These are phyloP conservation scores for Lamprotornis superbus DNA, from an alignment of 2,113 vertebrate species.

Conservation along the genomic window DNA sequence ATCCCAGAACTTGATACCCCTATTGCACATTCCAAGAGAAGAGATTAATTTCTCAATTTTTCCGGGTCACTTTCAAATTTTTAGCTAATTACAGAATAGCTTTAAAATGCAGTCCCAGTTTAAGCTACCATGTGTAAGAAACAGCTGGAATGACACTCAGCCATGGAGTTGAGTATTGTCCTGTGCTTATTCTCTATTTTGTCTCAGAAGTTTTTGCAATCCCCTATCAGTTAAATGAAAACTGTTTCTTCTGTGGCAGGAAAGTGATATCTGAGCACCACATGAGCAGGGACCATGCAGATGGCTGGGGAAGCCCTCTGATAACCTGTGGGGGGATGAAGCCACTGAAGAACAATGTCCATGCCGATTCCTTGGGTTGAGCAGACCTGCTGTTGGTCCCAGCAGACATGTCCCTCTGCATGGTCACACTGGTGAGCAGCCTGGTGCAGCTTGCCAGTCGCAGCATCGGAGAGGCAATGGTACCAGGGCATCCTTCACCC, in stretches of 20 bases:
- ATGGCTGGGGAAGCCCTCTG: not conserved
- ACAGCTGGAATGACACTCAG: slow-evolving; percentile 31
- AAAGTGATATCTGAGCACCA: not conserved
- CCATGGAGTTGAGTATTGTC: not conserved
- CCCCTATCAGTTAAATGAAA: not conserved
- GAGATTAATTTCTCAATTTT: slow-evolving; percentile 36
- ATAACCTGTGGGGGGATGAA: not conserved
- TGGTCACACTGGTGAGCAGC: not conserved
- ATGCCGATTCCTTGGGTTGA: rapidly evolving
- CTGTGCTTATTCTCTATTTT: not conserved
- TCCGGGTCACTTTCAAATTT: slow-evolving; percentile 41
- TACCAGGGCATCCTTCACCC: not conserved
- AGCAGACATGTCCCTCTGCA: not conserved
- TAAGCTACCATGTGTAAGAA: not conserved
- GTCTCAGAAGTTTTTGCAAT: not conserved
- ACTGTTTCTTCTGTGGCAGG: not conserved
- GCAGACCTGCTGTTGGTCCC: not conserved
- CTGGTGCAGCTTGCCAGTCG: not conserved
- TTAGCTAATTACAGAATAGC: slow-evolving; percentile 38
- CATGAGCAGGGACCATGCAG: rapidly evolving
- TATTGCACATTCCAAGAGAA: not conserved
- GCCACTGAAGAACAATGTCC: not conserved
- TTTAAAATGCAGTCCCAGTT: slow-evolving; percentile 14
- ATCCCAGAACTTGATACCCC: slow-evolving; percentile 14
- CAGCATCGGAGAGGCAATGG: rapidly evolving